phyloP scores from a whole-genome alignment of 2,113 vertebrate genomes.

The Hippopotamus amphibius region DNA sequence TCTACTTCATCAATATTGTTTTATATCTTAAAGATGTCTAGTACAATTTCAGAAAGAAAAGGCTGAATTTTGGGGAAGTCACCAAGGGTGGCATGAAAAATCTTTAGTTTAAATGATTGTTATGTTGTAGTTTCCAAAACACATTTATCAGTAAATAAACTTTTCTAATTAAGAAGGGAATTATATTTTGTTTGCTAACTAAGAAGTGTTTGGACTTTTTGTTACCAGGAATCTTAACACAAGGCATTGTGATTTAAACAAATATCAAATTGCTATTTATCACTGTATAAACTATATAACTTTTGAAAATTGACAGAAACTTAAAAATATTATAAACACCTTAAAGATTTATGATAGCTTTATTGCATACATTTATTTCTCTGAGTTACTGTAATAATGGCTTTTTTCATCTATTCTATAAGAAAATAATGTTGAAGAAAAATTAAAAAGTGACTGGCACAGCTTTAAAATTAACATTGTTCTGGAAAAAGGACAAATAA shows the following conservation, averaged over 20 bases:
- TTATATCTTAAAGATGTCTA: slow-evolving; percentile 75
- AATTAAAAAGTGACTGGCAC: not conserved
- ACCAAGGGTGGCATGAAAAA: slow-evolving; percentile 71
- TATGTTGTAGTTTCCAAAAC: slow-evolving; percentile 22
- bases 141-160: not conserved
- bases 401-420: not conserved
- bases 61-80: slow-evolving; percentile 69
- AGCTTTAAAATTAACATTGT: not conserved
- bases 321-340: not conserved
- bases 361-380: slow-evolving; percentile 13
- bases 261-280: slow-evolving; percentile 26
- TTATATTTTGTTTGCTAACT: slow-evolving; percentile 19
- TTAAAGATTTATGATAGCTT: not conserved
- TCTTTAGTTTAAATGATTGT: slow-evolving; percentile 66
- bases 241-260: slow-evolving; percentile 24
- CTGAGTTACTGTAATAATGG: not conserved
- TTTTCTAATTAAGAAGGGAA: slow-evolving; percentile 30
- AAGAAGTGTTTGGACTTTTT: slow-evolving; percentile 37
- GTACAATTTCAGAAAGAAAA: slow-evolving; percentile 64
- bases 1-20: slow-evolving; percentile 77
- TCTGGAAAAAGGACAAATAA: slow-evolving; percentile 36
- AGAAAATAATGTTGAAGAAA: slow-evolving; percentile 26
- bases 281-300: slow-evolving; percentile 28
- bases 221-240: not conserved
- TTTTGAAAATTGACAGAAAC: slow-evolving; percentile 3